Base-by-base conservation (phyloP, 2,113 vertebrate species). In the Sander vitreus region DNA sequence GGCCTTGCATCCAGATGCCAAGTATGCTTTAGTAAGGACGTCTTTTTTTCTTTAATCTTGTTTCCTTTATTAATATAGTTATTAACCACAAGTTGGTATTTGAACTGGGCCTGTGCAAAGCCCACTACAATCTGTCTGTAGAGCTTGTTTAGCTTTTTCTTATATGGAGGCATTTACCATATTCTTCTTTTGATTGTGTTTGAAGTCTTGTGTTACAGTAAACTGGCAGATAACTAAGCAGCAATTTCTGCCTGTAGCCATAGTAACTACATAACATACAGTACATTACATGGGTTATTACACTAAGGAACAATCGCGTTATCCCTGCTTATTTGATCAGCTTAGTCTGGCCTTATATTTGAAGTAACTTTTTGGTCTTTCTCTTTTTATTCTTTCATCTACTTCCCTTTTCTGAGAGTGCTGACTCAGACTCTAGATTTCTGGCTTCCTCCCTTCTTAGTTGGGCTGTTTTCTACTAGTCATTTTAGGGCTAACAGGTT, bases 21-120 rank as follows among this genome's bases (percentile, higher is more conserved):
- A 97, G 88, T 99, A 99, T 55, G 97, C 97, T 79, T 97, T 99
- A 95, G 98, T 99, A 96, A 96, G 93, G 81, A 87, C 71, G 3
- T 58, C 23, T 45, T 50, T 77, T 57, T 78, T 63, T 47, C 25
- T 53, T 23, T n/a, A 1, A 47, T 47, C 14, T 45, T 57, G 1
- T 39, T 68, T n/a, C 9, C n/a, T 13, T n/a, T 47, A 65, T 71
- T 58, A 13, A 11, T 12, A 23, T 18, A 30, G 39, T 58, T 51
- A 30, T 30, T n/a, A 36, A 48, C 36, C 15, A 5, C 2, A 7
- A 14, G 12, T 67, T 68, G 7, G 8, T 39, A 23, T 58, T 25
- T 66, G 1, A 50, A 69, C 19, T 33, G 16, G 36, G 51, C 21
- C 0, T 69, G 33, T 50, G 27, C 1, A 25, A 25, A 57, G n/a